Percentiles rank a stretch among this genome's conserved stretches.
These are phyloP conservation scores for Lepidothrix coronata DNA, from an alignment of 2,113 vertebrate genomes.

Conservation along the genomic window DNA sequence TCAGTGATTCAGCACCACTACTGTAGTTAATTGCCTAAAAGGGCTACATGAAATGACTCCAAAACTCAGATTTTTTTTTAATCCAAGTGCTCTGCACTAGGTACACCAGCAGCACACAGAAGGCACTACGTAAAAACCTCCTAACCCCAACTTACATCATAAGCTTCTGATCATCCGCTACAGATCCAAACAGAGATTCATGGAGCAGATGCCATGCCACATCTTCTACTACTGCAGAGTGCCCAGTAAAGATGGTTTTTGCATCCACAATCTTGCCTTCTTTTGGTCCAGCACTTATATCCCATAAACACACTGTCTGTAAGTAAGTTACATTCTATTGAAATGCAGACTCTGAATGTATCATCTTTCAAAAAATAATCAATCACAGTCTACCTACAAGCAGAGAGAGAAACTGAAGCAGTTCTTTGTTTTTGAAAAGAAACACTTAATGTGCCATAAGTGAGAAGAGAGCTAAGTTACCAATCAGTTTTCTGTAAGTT, in stretches of 20 bases:
- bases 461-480: background rate
- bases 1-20: background rate
- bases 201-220: constrained; percentile 94
- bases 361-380: background rate
- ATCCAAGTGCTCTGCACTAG: background rate
- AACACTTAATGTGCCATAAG: background rate
- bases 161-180: constrained; percentile 95
- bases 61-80: background rate
- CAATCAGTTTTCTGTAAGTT: background rate
- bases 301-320: constrained; percentile 94
- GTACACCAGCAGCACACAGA: background rate
- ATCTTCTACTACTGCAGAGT: constrained; percentile 92
- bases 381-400: background rate
- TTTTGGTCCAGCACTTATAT: constrained; percentile 85
- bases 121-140: background rate
- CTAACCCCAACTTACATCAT: constrained; percentile 84
- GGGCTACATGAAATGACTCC: background rate
- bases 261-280: constrained; percentile 91
- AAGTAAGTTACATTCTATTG: background rate
- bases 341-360: background rate
- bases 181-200: constrained; percentile 91
- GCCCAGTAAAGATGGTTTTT: constrained; percentile 93
- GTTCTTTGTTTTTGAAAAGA: background rate
- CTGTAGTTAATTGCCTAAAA: background rate
- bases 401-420: background rate